Percentiles rank a stretch among this genome's conserved stretches.
Evolutionary conservation across 92 coral and sea anemone genomes (phyloP).

Genomic region (Chrysogorgia sp.): DNA sequence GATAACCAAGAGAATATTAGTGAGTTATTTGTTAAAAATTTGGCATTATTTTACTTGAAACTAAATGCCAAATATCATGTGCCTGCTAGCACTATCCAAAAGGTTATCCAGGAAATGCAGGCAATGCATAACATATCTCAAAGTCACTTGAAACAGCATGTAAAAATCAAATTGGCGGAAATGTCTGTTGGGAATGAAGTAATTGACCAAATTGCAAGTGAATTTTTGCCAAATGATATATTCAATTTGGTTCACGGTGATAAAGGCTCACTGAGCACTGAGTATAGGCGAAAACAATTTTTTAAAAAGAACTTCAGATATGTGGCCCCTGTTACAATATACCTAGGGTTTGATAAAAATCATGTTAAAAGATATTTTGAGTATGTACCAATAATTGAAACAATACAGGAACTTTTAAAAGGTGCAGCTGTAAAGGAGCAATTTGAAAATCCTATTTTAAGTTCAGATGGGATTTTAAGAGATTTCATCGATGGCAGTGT

Average conservation of each 20-base stretch:
- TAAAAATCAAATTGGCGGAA: slow-evolving; percentile 8
- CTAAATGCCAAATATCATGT: slow-evolving; percentile 27
- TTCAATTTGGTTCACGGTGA: slow-evolving; percentile 18
- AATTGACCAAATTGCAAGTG: not conserved
- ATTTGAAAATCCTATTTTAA: slow-evolving; percentile 9
- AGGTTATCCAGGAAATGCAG: slow-evolving; percentile 10
- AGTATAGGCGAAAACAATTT: slow-evolving; percentile 26
- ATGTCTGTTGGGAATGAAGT: not conserved
- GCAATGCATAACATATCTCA: slow-evolving; percentile 23
- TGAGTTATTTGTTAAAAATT: slow-evolving; percentile 12
- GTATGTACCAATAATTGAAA: slow-evolving; percentile 11
- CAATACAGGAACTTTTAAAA: not conserved
- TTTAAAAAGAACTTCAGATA: slow-evolving; percentile 26
- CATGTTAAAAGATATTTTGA: slow-evolving; percentile 10
- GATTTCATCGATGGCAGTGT: slow-evolving; percentile 16
- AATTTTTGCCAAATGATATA: slow-evolving; percentile 9
- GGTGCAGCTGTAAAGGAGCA: slow-evolving; percentile 15
- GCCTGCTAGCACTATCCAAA: slow-evolving; percentile 12
- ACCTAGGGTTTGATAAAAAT: slow-evolving; percentile 18
- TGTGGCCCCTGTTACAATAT: slow-evolving; percentile 15
- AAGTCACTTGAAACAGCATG: slow-evolving; percentile 15
- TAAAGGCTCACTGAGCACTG: slow-evolving; percentile 27
- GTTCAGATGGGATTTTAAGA: slow-evolving; percentile 18
- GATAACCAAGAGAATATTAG: too few species aligned
- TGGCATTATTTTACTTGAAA: slow-evolving; percentile 31